These are phyloP conservation scores for Eunapius fragilis DNA, from an alignment of 37 sponge, comb jelly and placozoan genomes.

Conservation along the genomic window DNA sequence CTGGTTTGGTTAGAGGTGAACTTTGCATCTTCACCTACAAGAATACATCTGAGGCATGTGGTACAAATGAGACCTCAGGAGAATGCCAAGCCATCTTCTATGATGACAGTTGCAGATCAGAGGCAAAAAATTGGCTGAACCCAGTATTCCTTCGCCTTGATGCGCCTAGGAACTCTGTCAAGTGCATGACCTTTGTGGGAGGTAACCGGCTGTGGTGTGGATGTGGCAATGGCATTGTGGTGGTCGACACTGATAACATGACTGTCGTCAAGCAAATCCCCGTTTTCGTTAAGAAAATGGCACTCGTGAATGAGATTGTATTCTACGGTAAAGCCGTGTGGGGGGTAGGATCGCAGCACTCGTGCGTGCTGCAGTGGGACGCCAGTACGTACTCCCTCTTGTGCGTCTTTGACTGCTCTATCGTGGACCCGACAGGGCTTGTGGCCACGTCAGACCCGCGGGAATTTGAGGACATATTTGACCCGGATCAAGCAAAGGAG, in stretches of 20 bases:
- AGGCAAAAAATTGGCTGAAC: slow-evolving; percentile 73
- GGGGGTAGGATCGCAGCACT: slow-evolving; percentile 83
- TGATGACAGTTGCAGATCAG: slow-evolving; percentile 50
- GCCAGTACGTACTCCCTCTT: slow-evolving; percentile 52
- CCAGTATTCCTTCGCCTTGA: slow-evolving; percentile 62
- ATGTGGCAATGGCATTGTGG: slow-evolving; percentile 73
- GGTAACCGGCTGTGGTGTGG: slow-evolving; percentile 82
- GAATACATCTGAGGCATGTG: slow-evolving; percentile 42
- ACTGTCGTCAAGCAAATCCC: slow-evolving; percentile 45
- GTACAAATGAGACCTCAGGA: slow-evolving; percentile 29
- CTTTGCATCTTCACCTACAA: slow-evolving; percentile 67
- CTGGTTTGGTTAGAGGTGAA: slow-evolving; percentile 72
- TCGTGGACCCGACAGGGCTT: slow-evolving; percentile 69
- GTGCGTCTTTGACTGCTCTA: slow-evolving; percentile 67
- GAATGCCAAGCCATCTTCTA: slow-evolving; percentile 46
- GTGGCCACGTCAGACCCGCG: slow-evolving; percentile 25
- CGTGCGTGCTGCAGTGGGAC: slow-evolving; percentile 85
- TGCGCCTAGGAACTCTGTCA: slow-evolving; percentile 42
- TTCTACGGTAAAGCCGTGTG: slow-evolving; percentile 71
- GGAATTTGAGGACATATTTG: slow-evolving; percentile 39
- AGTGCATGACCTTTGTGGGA: slow-evolving; percentile 76
- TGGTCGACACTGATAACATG: slow-evolving; percentile 63
- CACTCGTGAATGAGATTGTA: slow-evolving; percentile 75
- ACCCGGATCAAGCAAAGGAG: slow-evolving; percentile 1
- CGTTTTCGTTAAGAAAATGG: slow-evolving; percentile 65